phyloP scores from a whole-genome alignment of 2,888 invertebrate genomes.

The Macrophya annulata region DNA sequence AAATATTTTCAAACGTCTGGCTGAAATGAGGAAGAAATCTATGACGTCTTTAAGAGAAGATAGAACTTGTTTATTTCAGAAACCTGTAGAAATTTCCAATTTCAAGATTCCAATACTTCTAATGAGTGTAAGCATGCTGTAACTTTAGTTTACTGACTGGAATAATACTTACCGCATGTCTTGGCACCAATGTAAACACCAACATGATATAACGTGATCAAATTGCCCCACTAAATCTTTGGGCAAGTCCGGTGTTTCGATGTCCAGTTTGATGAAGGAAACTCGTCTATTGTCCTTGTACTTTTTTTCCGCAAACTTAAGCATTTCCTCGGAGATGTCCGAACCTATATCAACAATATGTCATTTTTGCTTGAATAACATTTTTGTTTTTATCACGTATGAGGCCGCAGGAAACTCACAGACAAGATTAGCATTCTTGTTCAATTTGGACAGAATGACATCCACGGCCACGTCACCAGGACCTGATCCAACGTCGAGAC shows the following conservation, averaged over 20 bases:
- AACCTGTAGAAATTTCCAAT: too few relatives aligned
- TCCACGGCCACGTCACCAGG: conserved; percentile 87
- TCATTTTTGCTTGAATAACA: not conserved
- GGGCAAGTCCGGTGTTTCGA: conserved; percentile 81
- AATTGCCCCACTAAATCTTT: conserved; percentile 81
- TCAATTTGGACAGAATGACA: conserved; percentile 84
- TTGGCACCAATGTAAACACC: conserved; percentile 90
- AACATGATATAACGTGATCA: conserved; percentile 89
- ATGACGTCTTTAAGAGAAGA: too few relatives aligned
- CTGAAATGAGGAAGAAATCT: not conserved
- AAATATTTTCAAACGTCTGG: conserved; percentile 14
- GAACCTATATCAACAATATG: conserved; percentile 80
- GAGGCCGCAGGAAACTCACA: conserved; percentile 66
- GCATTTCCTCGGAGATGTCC: conserved; percentile 88
- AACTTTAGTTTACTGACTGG: not conserved
- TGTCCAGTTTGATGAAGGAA: conserved; percentile 81
- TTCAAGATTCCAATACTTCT: too few relatives aligned
- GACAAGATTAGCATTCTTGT: conserved; percentile 79
- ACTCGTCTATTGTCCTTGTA: conserved; percentile 81
- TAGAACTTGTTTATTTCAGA: too few relatives aligned
- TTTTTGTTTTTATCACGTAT: not conserved
- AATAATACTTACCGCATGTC: conserved; percentile 83
- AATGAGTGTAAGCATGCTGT: not conserved
- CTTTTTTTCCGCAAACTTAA: conserved; percentile 84
- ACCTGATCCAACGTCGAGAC: conserved; percentile 88